phyloP scores from a whole-genome alignment of 1,140 invertebrate species.

The Heliconius eleuchia region DNA sequence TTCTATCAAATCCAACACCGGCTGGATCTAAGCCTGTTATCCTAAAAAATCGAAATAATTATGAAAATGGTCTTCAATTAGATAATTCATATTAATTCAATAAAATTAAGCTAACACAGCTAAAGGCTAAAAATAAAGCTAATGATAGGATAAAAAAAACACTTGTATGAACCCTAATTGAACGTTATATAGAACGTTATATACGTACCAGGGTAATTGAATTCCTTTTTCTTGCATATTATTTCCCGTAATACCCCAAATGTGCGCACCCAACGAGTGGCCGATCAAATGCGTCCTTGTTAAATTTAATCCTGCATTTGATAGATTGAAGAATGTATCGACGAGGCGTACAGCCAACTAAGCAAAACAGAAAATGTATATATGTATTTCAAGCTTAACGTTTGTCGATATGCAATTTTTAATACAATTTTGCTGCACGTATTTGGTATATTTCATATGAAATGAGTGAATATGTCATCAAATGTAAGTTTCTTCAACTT shows the following conservation, averaged over 20 bases:
- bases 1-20: conserved; percentile 53
- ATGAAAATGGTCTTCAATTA: neutral
- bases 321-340: conserved; percentile 51
- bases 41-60: conserved; percentile 44
- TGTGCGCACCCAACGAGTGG: conserved; percentile 69
- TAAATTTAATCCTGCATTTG: conserved; percentile 57
- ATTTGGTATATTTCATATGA: too few species aligned
- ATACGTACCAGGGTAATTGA: conserved; percentile 55
- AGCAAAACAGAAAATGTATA: conserved; percentile 7
- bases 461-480: too few species aligned
- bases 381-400: too few species aligned
- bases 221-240: conserved; percentile 53
- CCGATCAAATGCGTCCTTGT: conserved; percentile 64
- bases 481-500: too few species aligned
- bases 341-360: conserved; percentile 62
- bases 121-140: too few species aligned
- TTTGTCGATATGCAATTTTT: too few species aligned
- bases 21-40: conserved; percentile 70
- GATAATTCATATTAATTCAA: neutral
- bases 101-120: neutral
- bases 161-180: too few species aligned
- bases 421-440: neutral
- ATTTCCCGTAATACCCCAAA: conserved; percentile 69
- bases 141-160: too few species aligned
- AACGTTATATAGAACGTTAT: too few species aligned